Evolutionary conservation across 2,113 vertebrate genomes (phyloP), one percentile per base, ranked within the genome.

Genomic region (Odocoileus hemionus): DNA sequence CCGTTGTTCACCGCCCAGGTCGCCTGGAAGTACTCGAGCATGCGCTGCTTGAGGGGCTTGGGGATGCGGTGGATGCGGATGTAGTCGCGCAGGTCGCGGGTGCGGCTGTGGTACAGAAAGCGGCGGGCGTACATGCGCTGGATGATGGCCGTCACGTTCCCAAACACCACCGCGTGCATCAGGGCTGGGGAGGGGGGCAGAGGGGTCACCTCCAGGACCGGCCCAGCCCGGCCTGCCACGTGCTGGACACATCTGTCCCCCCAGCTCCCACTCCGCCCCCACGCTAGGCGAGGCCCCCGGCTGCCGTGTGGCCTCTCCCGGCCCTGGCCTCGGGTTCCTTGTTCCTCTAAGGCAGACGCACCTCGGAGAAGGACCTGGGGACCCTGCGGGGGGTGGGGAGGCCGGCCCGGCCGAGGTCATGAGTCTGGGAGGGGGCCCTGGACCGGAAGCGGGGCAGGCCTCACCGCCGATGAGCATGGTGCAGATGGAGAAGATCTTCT

Each of bases 91-190:
- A 99, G 97, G 97, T 99, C 98, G 3, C 98, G 98, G 1, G 98
- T 99, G 58, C 98, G 98, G 97, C 98, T 98, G 97, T 98, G 98
- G 93, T 99, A 99, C 64, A 99, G 98, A 93, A 98, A 99, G 93
- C 98, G 98, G 84, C 98, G 98, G 36, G 98, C 98, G 76, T 99
- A 98, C 98, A 99, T 98, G 97, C 98, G 98, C 96, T 99, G 98
- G 97, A 99, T 99, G 95, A 99, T 99, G 97, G 98, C 98, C 2
- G 98, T 99, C 96, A 99, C 98, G 36, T 99, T 99, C 92, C 98
- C 98, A 87, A 99, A 99, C 83, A 99, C 98, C 78, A 99, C 98
- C 0, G 98, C 98, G n/a, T 99, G 98, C 98, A 99, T 99, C 97
- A 99, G 93, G 45, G 98, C 98, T 99, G 97, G 54, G 92, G 58